Conservation (phyloP, 1,140 invertebrate genomes). For the Drosophila melanogaster region DNA sequence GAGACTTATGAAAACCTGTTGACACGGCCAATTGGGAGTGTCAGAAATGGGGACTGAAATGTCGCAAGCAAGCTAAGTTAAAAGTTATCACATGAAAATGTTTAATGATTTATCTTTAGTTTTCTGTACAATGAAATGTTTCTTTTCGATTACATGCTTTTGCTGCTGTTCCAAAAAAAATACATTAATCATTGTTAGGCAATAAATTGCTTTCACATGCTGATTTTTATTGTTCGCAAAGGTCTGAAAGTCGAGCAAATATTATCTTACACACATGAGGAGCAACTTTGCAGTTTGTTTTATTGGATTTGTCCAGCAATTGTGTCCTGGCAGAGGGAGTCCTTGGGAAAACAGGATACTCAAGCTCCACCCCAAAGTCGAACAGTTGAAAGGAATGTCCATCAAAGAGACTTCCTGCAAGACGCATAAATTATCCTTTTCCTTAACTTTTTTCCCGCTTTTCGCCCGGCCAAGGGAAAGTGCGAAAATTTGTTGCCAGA, state of each 20-base stretch:
- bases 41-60: constrained; percentile 24
- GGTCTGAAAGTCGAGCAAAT: constrained; percentile 48
- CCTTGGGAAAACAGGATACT: constrained; percentile 13
- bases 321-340: constrained; percentile 14
- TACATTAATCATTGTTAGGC: constrained; percentile 71
- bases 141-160: constrained; percentile 11
- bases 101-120: background rate
- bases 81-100: background rate
- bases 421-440: constrained; percentile 81
- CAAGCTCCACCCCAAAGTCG: constrained; percentile 23
- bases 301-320: constrained; percentile 69
- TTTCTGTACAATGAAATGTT: background rate
- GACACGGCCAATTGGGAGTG: constrained; percentile 12
- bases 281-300: constrained; percentile 46
- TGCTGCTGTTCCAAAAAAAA: background rate
- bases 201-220: constrained; percentile 67
- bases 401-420: constrained; percentile 53
- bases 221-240: constrained; percentile 43
- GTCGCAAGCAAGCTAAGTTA: background rate
- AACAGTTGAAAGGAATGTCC: constrained; percentile 66
- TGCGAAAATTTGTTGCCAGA: constrained; percentile 75
- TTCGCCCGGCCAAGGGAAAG: constrained; percentile 35
- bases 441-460: constrained; percentile 25
- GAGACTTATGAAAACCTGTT: background rate
- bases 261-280: constrained; percentile 66